Evolutionary conservation across 2,797 vertebrate species (phyloP), one percentile per base, ranked within the genome.

Genomic region (Danionella dracula): DNA sequence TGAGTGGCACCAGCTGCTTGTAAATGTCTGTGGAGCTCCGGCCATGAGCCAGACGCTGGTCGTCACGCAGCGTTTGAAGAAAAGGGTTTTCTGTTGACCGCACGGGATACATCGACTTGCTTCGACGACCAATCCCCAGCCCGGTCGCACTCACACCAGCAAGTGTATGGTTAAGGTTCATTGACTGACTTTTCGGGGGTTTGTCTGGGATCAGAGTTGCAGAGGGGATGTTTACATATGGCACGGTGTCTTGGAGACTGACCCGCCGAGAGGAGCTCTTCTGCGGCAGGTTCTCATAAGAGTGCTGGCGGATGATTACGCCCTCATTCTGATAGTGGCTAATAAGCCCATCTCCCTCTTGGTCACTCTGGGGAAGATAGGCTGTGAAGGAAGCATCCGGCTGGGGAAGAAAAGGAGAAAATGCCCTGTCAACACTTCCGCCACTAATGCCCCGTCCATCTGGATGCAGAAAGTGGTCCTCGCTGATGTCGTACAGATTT

Each of bases 401-500:
- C 54, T 76, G 75, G 17, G 71, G 64, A 20, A 74, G 68, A 38
- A 61, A 76, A 42, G 75, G 65, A 40, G 71, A 54, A 23, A 76
- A 76, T 45, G 61, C 70, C 60, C 75, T 71, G 60, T 76, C 75
- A 38, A 76, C 68, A 41, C 75, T 76, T 16, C 75, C 75, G 1
- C 65, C 61, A 0, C 71, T 44, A 27, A 50, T 63, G 32, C 55
- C 41, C 53, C 68, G 54, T 40, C 48, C 17, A 31, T 71, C 59
- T 15, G 72, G 94, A 81, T 96, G 93, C 78, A 92, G 82, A 83
- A 92, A 91, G 75, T 97, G 95, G 84, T 98, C 96, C 83, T 99
- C 97, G 2, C 96, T 95, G 58, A 99, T 99, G 78, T 98, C 93
- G 4, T 99, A 98, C 50, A 99, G 89, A 87, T 95, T 94, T 6